Conservation (phyloP, 2,113 vertebrate genomes). For the Xenus cinereus region DNA sequence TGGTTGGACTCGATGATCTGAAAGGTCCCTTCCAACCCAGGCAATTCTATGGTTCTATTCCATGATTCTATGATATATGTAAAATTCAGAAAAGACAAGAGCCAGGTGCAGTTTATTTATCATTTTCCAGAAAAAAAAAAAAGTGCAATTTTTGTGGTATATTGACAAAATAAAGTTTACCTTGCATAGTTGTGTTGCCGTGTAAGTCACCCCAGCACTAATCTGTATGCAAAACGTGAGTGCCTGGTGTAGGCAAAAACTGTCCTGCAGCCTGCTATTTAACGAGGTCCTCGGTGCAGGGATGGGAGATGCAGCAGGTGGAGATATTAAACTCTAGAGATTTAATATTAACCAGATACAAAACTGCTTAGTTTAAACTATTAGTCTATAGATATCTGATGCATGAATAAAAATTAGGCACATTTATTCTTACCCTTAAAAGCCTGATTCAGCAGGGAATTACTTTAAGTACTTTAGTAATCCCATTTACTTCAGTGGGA, state of each 20-base stretch:
- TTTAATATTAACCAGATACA: not conserved
- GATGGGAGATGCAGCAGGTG: not conserved
- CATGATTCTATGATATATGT: not conserved
- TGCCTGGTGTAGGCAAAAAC: not conserved
- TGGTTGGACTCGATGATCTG: too few species aligned
- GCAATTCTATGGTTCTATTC: too few species aligned
- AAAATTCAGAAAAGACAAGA: not conserved
- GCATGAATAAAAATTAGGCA: constrained; percentile 52
- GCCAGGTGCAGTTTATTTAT: not conserved
- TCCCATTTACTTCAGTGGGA: constrained; percentile 57
- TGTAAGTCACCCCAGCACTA: not conserved
- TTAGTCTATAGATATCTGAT: constrained; percentile 28
- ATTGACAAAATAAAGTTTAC: not conserved
- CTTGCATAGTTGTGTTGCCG: not conserved
- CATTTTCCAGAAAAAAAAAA: not conserved
- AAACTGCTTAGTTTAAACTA: constrained; percentile 27
- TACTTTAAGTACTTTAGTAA: constrained; percentile 61
- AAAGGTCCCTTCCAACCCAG: too few species aligned
- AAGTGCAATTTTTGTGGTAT: not conserved
- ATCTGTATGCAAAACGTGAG: not conserved
- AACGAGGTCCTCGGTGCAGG: not conserved
- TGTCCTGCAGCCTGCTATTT: not conserved
- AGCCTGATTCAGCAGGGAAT: constrained; percentile 58
- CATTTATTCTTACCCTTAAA: constrained; percentile 47
- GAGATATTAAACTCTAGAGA: not conserved